Percentiles rank a stretch among this genome's conserved stretches.
phyloP scores from a whole-genome alignment of 2,888 invertebrate genomes.

The Dryococelus australis region DNA sequence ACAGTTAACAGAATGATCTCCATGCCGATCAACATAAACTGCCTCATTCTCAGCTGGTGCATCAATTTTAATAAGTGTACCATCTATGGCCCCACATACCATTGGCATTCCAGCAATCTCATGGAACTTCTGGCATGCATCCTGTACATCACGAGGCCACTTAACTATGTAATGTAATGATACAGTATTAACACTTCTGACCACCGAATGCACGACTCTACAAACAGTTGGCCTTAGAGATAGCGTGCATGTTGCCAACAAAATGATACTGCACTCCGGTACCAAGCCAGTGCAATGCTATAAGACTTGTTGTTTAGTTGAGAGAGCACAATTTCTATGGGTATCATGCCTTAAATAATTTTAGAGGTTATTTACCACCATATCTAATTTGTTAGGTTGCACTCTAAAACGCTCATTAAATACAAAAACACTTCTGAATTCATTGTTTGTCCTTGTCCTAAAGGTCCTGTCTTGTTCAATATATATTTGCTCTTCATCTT shows the following conservation, averaged over 20 bases:
- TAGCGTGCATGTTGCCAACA: not conserved
- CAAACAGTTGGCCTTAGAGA: not conserved
- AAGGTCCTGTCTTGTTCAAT: not conserved
- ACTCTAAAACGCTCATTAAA: not conserved
- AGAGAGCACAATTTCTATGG: no score
- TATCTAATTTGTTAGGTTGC: no score
- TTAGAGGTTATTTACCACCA: not conserved
- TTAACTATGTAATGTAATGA: not conserved
- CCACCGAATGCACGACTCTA: not conserved
- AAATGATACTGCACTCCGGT: no score
- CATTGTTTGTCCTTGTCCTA: no score
- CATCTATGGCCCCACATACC: no score
- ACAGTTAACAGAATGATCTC: slow-evolving; percentile 47
- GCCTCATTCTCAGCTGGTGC: no score
- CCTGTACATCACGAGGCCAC: not conserved
- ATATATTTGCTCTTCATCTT: not conserved
- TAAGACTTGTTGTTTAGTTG: no score
- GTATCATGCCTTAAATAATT: no score
- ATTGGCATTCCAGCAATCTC: slow-evolving; percentile 32
- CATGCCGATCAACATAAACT: no score
- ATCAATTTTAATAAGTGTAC: no score
- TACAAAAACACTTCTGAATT: not conserved
- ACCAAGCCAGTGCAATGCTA: no score
- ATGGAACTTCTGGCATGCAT: not conserved
- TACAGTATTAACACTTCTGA: no score